Evolutionary conservation across 2,113 vertebrate species (phyloP).

Genomic region (Abramis brama): DNA sequence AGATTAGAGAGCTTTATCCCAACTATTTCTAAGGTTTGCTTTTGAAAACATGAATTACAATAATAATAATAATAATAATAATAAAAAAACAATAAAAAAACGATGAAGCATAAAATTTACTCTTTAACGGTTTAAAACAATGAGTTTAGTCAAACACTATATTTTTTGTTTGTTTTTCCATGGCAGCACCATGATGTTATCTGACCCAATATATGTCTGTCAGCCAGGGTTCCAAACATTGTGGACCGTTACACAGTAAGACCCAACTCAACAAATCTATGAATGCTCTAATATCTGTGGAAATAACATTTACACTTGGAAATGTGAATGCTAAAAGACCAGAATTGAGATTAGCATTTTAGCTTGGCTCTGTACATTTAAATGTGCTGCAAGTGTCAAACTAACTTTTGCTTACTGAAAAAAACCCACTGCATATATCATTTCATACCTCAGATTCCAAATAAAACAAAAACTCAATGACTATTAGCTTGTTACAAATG

Average conservation of each 20-base stretch:
- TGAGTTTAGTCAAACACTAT: background rate
- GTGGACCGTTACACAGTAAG: background rate
- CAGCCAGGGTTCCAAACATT: background rate
- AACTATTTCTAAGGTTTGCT: background rate
- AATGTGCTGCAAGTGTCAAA: background rate
- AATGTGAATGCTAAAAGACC: background rate
- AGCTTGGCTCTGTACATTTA: background rate
- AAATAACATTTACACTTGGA: background rate
- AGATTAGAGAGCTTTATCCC: slow-evolving; percentile 36
- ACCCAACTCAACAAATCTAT: background rate
- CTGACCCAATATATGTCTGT: background rate
- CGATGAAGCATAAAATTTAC: background rate
- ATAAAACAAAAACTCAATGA: background rate
- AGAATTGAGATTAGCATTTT: background rate
- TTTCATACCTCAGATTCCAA: background rate
- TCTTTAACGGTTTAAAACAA: background rate
- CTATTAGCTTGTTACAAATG: slow-evolving; percentile 1
- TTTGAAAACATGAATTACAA: background rate
- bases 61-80: too few species aligned
- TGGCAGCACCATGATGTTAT: background rate
- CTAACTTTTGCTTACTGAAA: background rate
- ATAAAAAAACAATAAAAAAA: background rate
- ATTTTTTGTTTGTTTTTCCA: background rate
- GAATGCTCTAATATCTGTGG: background rate
- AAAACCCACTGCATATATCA: background rate